Evolutionary conservation across 2,113 vertebrate species (phyloP), one percentile per base, ranked within the genome.

Genomic region (Hippotragus niger): DNA sequence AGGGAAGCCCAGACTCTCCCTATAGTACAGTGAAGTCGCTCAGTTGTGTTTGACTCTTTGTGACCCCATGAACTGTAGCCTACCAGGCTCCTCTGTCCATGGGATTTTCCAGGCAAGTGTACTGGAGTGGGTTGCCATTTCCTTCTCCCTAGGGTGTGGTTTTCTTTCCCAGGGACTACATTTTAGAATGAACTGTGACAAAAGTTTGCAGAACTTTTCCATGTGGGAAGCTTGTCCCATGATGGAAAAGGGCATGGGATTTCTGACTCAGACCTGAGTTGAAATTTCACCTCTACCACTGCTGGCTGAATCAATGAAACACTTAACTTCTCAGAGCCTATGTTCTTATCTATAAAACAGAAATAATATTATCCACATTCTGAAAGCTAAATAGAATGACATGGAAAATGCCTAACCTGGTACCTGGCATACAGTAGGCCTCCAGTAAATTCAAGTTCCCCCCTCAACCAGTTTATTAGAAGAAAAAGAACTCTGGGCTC

Each of bases 271-370:
- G 29, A 76, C n/a, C 29, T 67, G 55, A 84, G 58, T 96, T 89
- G 97, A 67, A 97, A 86, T 95, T 93, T 88, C 50, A 86, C 29
- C 43, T 94, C 92, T 82, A n/a, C 60, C 62, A 19, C 19, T 86
- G 76, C 71, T 93, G 36, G 23, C 36, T 43, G 52, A n/a, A 92
- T 23, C 92, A 36, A 60, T 25, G 33, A 62, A 91, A 90, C n/a
- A 52, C 16, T 82, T 81, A 80, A 95, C 64, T 92, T 91, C 83
- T 95, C 33, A 58, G 31, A 85, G 45, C 40, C 62, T 91, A 60
- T 97, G 86, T 96, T 88, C 23, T 64, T 78, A 16, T 62, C 84
- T 91, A 80, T 81, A 96, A 96, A 82, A 82, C 27, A 87, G 67
- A 80, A 88, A 82, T 82, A 71, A 57, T 90, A 81, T 91, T 88